Conservation (phyloP, 2,113 vertebrate species). For the Prinia subflava region DNA sequence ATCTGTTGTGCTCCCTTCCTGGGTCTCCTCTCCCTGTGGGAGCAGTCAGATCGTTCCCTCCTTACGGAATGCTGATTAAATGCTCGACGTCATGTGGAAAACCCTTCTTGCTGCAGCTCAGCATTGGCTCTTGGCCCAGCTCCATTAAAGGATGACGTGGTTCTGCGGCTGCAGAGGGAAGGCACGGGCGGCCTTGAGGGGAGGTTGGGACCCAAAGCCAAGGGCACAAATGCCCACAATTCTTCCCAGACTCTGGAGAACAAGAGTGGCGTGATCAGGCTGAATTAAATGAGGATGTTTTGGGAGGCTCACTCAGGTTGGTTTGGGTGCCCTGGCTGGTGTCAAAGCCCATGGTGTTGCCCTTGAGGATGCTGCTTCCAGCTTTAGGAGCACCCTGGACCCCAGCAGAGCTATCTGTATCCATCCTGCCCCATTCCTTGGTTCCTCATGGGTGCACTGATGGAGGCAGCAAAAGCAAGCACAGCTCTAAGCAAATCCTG, state of each 20-base stretch:
- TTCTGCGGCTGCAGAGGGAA: neutral
- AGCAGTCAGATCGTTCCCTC: neutral
- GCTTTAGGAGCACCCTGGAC: neutral
- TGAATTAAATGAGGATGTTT: neutral
- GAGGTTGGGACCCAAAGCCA: neutral
- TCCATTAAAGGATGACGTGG: neutral
- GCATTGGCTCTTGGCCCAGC: neutral
- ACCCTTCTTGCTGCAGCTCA: rapidly evolving
- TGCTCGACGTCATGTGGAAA: neutral
- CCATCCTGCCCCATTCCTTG: neutral
- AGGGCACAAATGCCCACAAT: neutral
- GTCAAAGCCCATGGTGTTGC: neutral
- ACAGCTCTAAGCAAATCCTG: neutral
- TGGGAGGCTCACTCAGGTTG: neutral
- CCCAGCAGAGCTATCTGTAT: neutral
- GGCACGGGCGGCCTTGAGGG: rapidly evolving
- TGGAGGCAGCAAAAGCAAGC: neutral
- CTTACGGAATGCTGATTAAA: neutral
- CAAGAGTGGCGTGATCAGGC: neutral
- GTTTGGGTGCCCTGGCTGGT: neutral
- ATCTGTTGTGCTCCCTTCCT: neutral
- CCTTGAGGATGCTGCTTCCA: neutral
- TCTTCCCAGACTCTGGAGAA: neutral
- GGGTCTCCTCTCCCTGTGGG: neutral
- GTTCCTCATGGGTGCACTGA: neutral